Conservation (phyloP, 2,888 invertebrate genomes). For the Muschampia plurimacula region DNA sequence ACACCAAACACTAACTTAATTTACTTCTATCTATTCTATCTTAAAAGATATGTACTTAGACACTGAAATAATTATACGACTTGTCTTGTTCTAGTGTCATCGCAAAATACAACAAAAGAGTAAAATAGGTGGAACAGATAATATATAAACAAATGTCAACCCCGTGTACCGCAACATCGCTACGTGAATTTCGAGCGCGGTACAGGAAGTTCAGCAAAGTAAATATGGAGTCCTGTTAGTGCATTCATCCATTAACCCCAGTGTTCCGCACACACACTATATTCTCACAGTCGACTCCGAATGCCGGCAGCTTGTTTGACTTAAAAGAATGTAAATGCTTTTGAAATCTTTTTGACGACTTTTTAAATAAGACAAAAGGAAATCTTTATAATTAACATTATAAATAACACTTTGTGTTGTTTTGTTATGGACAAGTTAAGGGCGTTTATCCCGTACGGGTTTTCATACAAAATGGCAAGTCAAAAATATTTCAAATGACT, state of each 20-base stretch:
- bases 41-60: too few species aligned
- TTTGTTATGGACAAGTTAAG: too few species aligned
- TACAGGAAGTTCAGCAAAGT: slow-evolving; percentile 4
- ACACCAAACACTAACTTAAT: too few species aligned
- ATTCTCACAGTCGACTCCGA: neutral
- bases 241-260: slow-evolving; percentile 6
- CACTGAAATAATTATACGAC: too few species aligned
- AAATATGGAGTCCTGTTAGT: slow-evolving; percentile 3
- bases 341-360: neutral
- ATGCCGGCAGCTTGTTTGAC: neutral
- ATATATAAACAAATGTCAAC: neutral
- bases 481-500: too few species aligned
- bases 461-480: too few species aligned
- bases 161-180: neutral
- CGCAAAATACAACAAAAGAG: neutral
- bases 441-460: too few species aligned
- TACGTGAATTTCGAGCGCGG: neutral
- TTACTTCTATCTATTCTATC: too few species aligned
- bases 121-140: neutral
- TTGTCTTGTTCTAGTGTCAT: too few species aligned
- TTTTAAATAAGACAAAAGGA: neutral
- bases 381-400: too few species aligned
- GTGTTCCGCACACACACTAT: neutral
- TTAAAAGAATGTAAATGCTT: neutral
- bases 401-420: too few species aligned